A percentile compares a stretch with the other conserved stretches of the same genome.
phyloP scores from a whole-genome alignment of 2,888 invertebrate genomes.

The Scaptomyza tumidula region DNA sequence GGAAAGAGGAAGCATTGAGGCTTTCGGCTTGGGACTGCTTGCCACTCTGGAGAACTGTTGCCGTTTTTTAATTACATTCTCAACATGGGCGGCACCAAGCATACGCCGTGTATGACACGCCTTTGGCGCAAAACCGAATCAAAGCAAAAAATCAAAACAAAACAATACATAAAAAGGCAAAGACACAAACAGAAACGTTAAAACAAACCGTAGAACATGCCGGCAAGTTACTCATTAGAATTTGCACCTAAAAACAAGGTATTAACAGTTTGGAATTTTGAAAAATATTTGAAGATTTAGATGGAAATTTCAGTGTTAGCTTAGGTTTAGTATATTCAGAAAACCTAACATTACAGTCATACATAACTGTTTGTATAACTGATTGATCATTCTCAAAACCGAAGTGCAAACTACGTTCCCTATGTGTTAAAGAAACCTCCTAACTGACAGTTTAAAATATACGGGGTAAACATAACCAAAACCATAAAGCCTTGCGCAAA shows the following conservation, averaged over 20 bases:
- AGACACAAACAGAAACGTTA: constrained; percentile 3
- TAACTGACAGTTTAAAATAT: background rate
- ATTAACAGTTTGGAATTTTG: background rate
- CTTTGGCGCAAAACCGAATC: constrained; percentile 39
- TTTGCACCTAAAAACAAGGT: background rate
- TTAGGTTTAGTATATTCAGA: background rate
- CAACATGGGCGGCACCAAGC: constrained; percentile 42
- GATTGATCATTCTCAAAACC: no score
- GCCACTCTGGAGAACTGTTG: constrained; percentile 39
- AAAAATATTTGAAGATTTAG: no score
- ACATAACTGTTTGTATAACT: no score
- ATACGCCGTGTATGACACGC: constrained; percentile 48
- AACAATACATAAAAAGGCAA: constrained; percentile 19
- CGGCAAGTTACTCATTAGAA: constrained; percentile 25
- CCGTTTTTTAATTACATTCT: constrained; percentile 78
- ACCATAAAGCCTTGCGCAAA: constrained; percentile 63
- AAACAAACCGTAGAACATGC: constrained; percentile 12
- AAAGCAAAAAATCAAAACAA: constrained; percentile 25
- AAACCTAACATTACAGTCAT: background rate
- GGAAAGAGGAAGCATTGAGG: constrained; percentile 35
- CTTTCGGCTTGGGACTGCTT: constrained; percentile 24
- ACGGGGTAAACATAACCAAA: constrained; percentile 35
- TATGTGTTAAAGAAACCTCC: no score
- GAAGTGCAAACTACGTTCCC: no score
- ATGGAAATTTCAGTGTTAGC: background rate